Evolutionary conservation across 2,113 vertebrate genomes (phyloP), one percentile per base, ranked within the genome.

Genomic region (Eonycteris spelaea): DNA sequence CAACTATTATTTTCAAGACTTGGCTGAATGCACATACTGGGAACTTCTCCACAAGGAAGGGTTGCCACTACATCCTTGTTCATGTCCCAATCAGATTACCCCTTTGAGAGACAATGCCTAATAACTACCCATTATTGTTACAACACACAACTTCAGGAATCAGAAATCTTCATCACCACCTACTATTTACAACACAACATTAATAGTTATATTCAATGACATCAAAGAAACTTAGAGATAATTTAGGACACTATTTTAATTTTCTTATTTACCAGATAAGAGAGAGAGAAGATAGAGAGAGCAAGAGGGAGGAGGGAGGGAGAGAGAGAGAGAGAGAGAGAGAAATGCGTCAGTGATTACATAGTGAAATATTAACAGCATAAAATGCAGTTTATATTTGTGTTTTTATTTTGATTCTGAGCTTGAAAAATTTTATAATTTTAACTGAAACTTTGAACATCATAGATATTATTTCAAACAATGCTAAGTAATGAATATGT

Each of bases 381-480:
- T 70, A 10, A 92, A 90, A 71, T 45, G 16, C 8, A 67, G 28
- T 78, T 89, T 83, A 30, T 28, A 71, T 85, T 87, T 96, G 35
- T 73, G 61, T 92, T 97, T 96, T 90, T 63, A 61, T 91, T 97
- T 97, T 95, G 55, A 91, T 84, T 80, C 86, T 53, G 53, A 95
- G 38, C 43, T 96, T 92, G 59, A 96, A 96, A 88, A 77, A 74
- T 79, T 51, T 74, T 70, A 71, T 95, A 75, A 16, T 92, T 95
- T 95, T 83, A 86, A 78, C 43, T 78, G 83, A 96, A 89, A 91
- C 35, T 86, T 88, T 84, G 14, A 96, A 92, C 21, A 12, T 24
- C 75, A 63, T 16, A 92, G 75, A 75, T 95, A 75, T 90, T 87
- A 95, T 95, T 95, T 96, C 53, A 80, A 96, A 90, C 74, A 92